Base-by-base conservation (phyloP, 1,140 invertebrate species). In the Cotesia vestalis region DNA sequence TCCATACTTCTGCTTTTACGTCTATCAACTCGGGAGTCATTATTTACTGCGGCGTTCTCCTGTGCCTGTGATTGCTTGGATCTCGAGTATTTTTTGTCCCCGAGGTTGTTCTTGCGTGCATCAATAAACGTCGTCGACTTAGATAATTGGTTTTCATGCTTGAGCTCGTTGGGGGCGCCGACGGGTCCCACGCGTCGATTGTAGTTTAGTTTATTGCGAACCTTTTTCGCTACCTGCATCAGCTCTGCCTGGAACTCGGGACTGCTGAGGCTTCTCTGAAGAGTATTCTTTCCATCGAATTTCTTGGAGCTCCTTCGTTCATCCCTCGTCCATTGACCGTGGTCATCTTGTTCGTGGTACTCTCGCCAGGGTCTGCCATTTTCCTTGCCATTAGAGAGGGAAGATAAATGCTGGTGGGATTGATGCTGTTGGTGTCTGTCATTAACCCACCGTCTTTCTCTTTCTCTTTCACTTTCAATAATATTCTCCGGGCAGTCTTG, bases 241-340 rank as follows among this genome's bases (percentile, higher is more conserved):
- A 92, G 81, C 82, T 92, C 91, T 34, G 88, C 88, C 84, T 91
- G 89, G 84, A 92, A 92, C 83, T 92, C 90, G 61, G 90, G 90
- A 75, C 90, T 89, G 80, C 89, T 89, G 80, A 90, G 86, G 80
- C 89, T 90, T 76, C 88, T 86, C 75, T 89, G 89, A 27, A 85
- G 75, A 36, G 81, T 83, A 60, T 83, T 83, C 70, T 81, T 84
- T 4, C 80, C 80, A 1, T 81, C 78, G 34, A 75, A 73, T 3
- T 73, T 73, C 5, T 76, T 77, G 34, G 6, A 71, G 77, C 9
- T 73, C 69, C 51, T 71, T 63, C 12, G 69, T 60, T 78, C 74
- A 2, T 78, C 75, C 14, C 73, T 71, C 3, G 59, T 57, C 73
- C 75, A 76, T 17, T 69, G 61, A 46, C 74, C 75, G 51, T 77